Percentiles rank a stretch among this genome's conserved stretches.
Conservation (phyloP, 2,113 vertebrate genomes). For the Psilopsiagon aymara region DNA sequence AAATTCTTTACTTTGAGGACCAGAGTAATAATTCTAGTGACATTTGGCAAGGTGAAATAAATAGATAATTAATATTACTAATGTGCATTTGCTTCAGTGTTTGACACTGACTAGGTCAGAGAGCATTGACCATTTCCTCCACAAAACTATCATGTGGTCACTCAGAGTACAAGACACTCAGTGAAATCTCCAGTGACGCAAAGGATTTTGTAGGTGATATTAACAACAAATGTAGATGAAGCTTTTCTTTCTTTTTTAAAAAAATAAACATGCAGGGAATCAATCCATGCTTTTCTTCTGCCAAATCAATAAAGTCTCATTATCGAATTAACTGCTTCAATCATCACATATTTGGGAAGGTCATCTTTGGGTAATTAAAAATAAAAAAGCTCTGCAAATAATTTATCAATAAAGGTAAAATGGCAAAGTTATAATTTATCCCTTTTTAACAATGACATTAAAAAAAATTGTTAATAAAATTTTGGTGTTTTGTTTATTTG, state of each 20-base stretch:
- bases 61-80: neutral
- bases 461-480: neutral
- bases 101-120: neutral
- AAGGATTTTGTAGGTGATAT: neutral
- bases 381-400: neutral
- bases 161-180: neutral
- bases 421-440: neutral
- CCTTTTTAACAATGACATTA: neutral
- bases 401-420: neutral
- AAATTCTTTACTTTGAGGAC: neutral
- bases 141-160: neutral
- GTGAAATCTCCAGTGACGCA: neutral
- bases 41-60: conserved; percentile 19
- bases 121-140: neutral
- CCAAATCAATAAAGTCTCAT: neutral
- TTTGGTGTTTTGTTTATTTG: too few species aligned
- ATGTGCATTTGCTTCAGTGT: neutral
- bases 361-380: neutral
- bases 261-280: neutral
- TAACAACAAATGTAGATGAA: neutral
- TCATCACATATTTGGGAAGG: neutral
- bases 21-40: conserved; percentile 21
- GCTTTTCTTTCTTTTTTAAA: neutral
- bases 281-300: neutral
- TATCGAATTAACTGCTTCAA: neutral